These are phyloP conservation scores for Dryobotodes eremita DNA, from an alignment of 2,888 invertebrate species.

Conservation along the genomic window DNA sequence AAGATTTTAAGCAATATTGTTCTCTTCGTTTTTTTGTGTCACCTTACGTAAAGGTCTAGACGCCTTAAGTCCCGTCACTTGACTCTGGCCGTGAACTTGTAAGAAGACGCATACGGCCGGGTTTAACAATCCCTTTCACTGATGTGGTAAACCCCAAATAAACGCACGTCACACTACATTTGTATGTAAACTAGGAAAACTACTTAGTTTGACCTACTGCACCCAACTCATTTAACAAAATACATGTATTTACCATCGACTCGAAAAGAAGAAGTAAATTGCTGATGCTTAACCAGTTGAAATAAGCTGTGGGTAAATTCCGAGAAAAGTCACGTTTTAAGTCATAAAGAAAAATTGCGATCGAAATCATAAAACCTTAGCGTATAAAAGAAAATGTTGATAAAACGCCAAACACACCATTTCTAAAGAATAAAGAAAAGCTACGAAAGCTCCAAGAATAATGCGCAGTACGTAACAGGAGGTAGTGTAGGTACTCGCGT, in stretches of 20 bases:
- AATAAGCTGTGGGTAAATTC: background rate
- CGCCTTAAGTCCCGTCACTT: conserved; percentile 4
- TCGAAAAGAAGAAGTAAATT: background rate
- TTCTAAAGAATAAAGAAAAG: conserved; percentile 42
- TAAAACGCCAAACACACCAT: conserved; percentile 11
- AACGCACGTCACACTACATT: background rate
- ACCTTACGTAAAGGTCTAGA: conserved; percentile 42
- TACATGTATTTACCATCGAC: too few relatives aligned
- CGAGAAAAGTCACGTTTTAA: conserved; percentile 4
- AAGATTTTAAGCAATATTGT: background rate
- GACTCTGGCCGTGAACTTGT: conserved; percentile 45
- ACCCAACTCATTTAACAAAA: too few relatives aligned
- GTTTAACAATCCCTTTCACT: conserved; percentile 30
- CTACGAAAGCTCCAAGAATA: background rate
- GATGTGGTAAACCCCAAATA: background rate
- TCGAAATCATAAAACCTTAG: conserved; percentile 22
- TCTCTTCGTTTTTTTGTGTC: background rate
- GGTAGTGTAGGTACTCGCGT: conserved; percentile 8
- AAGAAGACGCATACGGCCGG: background rate
- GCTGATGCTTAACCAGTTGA: conserved; percentile 10
- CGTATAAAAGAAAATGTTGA: conserved; percentile 18
- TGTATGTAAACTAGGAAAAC: conserved; percentile 2
- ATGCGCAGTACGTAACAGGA: conserved; percentile 14
- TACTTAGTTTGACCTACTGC: background rate
- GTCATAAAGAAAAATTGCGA: conserved; percentile 24